Percentiles rank a stretch among this genome's conserved stretches.
These are phyloP conservation scores for Venturia canescens DNA, from an alignment of 1,140 invertebrate genomes.

Conservation along the genomic window DNA sequence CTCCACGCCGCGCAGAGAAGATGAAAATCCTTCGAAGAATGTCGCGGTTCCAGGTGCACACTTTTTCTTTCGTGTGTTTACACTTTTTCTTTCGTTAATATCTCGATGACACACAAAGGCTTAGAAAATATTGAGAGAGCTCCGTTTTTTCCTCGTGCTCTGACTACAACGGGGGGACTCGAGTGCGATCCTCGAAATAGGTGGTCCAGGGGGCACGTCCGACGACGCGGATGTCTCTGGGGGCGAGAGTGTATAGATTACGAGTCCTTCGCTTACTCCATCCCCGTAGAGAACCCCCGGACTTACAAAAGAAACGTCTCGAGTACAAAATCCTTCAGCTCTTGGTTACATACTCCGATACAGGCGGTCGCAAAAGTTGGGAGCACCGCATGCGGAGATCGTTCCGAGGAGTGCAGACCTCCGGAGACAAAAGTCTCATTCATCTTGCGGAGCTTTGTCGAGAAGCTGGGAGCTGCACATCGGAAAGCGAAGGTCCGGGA, in stretches of 20 bases:
- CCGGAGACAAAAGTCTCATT: no score
- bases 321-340: constrained; percentile 22
- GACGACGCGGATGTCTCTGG: background rate
- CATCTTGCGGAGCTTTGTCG: background rate
- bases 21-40: no score
- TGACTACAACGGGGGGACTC: background rate
- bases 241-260: constrained; percentile 20
- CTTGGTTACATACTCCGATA: background rate
- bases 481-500: no score
- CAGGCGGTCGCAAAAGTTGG: no score
- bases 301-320: constrained; percentile 30
- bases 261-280: constrained; percentile 10
- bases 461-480: no score
- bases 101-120: background rate
- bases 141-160: background rate
- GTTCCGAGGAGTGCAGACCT: no score
- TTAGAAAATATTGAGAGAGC: background rate
- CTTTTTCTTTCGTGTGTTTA: no score
- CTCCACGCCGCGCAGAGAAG: no score
- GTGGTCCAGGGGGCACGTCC: background rate
- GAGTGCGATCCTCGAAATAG: background rate
- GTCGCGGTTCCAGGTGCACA: background rate
- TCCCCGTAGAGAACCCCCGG: background rate
- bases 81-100: background rate
- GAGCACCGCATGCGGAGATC: no score